Base-by-base conservation (phyloP, 2,113 vertebrate genomes). In the Eretmochelys imbricata region DNA sequence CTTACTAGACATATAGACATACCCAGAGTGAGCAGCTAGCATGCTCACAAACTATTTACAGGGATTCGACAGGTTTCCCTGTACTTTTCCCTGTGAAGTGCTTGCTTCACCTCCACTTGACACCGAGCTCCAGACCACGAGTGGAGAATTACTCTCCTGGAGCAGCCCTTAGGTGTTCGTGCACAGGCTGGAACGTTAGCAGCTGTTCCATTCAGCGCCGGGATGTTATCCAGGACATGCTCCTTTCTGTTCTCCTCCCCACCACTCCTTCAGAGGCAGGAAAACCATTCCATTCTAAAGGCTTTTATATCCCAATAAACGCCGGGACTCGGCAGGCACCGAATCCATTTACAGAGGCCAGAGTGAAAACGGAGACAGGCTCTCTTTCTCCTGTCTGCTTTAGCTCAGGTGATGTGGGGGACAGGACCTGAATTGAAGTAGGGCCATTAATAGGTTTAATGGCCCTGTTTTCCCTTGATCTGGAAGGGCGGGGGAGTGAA, bases 241-340 rank as follows among this genome's bases (percentile, higher is more conserved):
- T 78, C 50, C 72, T 76, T 42, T 75, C 27, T 16, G 35, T 9
- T 75, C 25, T 19, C 35, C 69, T 25, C 9, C 14, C 59, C 27
- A 17, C 82, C 88, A 69, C 17, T 69, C 31, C 62, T 69, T 35
- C 35, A n/a, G 31, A 19, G 72, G 38, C 72, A 12, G 72, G 72
- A 76, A 76, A 76, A 76, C 72, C 72, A 13, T 25, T 25, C 72
- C 42, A 11, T 22, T 42, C 72, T 19, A n/a, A 38, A 87, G 85
- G 78, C 90, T 65, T 92, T 88, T 88, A 92, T 84, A 79, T 29
- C 80, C 90, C 49, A 79, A 88, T 92, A 92, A 92, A 92, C 50
- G 49, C 55, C 82, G 38, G 46, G 80, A 84, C 69, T 88, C 69
- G 16, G 6, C 78, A 11, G 80, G 80, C 48, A 46, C 80, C 81